phyloP scores from a whole-genome alignment of 2,888 invertebrate genomes.

The Hydraecia micacea region DNA sequence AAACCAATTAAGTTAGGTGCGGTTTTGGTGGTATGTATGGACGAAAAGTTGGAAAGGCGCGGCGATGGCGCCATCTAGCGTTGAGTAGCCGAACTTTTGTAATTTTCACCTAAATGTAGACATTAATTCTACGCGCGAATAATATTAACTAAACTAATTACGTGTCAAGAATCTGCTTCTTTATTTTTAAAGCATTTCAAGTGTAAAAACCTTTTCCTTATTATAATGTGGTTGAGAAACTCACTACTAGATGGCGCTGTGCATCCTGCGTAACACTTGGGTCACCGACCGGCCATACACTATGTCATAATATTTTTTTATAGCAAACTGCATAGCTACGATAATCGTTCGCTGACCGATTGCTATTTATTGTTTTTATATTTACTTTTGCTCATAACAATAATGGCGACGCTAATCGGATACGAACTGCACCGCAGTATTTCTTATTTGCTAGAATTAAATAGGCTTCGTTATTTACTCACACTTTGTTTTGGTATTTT shows the following conservation, averaged over 20 bases:
- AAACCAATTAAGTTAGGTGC: conserved; percentile 41
- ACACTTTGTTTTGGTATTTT: conserved; percentile 15
- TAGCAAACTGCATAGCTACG: conserved; percentile 65
- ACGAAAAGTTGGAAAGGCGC: conserved; percentile 25
- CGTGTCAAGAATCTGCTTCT: background rate
- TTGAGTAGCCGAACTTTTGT: conserved; percentile 65
- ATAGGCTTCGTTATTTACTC: conserved; percentile 22
- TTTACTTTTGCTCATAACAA: conserved; percentile 53
- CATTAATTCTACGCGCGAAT: background rate
- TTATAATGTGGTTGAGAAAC: conserved; percentile 34
- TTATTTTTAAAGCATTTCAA: background rate
- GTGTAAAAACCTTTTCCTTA: conserved; percentile 38
- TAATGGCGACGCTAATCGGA: conserved; percentile 41
- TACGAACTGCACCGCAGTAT: conserved; percentile 3
- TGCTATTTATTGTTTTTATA: conserved; percentile 75
- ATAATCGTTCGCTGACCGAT: conserved; percentile 83
- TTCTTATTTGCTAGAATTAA: conserved; percentile 24
- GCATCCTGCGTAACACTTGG: conserved; percentile 51
- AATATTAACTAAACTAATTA: background rate
- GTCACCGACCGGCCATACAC: conserved; percentile 60
- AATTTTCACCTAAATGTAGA: background rate
- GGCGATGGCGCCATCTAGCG: conserved; percentile 74
- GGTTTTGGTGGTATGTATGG: conserved; percentile 19
- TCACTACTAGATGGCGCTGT: conserved; percentile 78
- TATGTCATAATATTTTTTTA: conserved; percentile 73